Evolutionary conservation across 2,888 invertebrate genomes (phyloP), one percentile per base, ranked within the genome.

Genomic region (Folsomia candida): DNA sequence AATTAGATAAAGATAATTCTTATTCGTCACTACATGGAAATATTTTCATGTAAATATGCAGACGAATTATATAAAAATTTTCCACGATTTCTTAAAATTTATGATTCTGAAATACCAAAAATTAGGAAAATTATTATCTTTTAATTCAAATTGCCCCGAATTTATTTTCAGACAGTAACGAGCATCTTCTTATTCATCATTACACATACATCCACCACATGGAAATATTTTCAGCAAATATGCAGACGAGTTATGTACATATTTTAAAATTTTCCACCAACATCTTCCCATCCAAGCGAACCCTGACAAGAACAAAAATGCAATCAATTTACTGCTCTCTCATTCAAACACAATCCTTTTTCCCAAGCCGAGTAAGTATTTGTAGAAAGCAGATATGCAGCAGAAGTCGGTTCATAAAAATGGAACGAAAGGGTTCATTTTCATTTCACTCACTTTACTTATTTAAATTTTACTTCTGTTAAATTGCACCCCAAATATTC

Each of bases 281-380:
- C n/a, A n/a, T n/a, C n/a, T n/a, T n/a, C n/a, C n/a, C n/a, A n/a
- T n/a, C n/a, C n/a, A n/a, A n/a, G n/a, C n/a, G n/a, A n/a, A n/a
- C 24, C 27, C 69, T 69, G 69, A 63, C 69, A 69, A 63, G 54
- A 37, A 54, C 69, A 69, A 64, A 69, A 69, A 69, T 69, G 69
- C 69, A 69, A 69, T 69, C 69, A 69, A 69, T 69, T 69, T 64
- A 63, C 51, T 58, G 58, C 64, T 51, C 64, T 69, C 62, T 62
- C 68, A 28, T 26, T 14, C 59, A 24, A 14, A 57, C n/a, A 60
- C 60, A 24, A 61, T n/a, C 29, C 29, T 22, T 61, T 18, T 3
- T 22, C 9, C 4, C 59, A 9, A 4, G 25, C 20, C 26, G 2
- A 59, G 57, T 6, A 22, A 6, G 6, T 22, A 57, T 57, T 60